phyloP scores from a whole-genome alignment of 2,888 invertebrate species.

The Bombylius discolor region DNA sequence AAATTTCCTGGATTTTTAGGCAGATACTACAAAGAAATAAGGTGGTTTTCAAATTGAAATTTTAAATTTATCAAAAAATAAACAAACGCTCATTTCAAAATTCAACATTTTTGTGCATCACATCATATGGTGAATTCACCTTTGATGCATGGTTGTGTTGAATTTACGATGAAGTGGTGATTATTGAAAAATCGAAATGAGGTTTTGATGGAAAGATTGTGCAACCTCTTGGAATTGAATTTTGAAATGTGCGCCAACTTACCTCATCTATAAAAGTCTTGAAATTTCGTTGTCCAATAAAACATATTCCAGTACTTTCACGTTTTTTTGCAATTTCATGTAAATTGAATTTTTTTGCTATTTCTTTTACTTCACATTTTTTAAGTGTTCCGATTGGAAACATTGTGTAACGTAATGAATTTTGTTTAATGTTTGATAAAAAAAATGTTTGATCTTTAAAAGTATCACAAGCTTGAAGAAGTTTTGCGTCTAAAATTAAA shows the following conservation, averaged over 20 bases:
- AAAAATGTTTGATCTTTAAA: conserved; percentile 95
- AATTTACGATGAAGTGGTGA: too few species aligned
- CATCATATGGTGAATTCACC: neutral
- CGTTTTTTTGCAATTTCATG: conserved; percentile 55
- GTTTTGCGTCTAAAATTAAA: conserved; percentile 43
- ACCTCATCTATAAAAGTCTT: conserved; percentile 80
- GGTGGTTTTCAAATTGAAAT: too few species aligned
- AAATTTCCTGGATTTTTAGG: conserved; percentile 63
- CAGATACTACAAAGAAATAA: conserved; percentile 54
- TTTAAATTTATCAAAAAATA: too few species aligned
- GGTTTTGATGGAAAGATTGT: too few species aligned
- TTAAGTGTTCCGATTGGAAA: conserved; percentile 74
- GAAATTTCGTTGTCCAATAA: conserved; percentile 84
- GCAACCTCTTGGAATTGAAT: too few species aligned
- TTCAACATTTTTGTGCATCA: too few species aligned
- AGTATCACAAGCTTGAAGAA: conserved; percentile 58
- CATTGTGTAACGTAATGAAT: conserved; percentile 65
- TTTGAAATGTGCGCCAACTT: conserved; percentile 19
- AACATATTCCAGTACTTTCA: conserved; percentile 93
- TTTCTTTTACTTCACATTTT: conserved; percentile 65
- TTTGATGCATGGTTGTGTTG: too few species aligned
- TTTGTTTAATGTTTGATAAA: conserved; percentile 69
- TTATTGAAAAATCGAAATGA: too few species aligned
- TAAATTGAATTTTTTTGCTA: conserved; percentile 59
- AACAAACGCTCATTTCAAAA: too few species aligned